Evolutionary conservation across 2,888 invertebrate species (phyloP).

Genomic region (Laspeyria flexula): DNA sequence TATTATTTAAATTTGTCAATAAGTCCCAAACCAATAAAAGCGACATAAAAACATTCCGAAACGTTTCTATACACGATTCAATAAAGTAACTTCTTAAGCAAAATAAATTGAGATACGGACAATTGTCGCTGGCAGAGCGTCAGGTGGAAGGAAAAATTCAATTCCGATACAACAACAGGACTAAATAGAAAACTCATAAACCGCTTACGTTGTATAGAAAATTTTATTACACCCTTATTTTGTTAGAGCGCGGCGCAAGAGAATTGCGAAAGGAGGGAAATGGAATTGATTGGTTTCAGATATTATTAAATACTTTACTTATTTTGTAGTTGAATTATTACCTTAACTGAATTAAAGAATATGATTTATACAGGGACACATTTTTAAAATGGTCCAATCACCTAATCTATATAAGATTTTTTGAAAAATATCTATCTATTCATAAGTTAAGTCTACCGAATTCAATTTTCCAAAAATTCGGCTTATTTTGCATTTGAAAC

Average conservation of each 20-base stretch:
- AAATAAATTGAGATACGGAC: constrained; percentile 42
- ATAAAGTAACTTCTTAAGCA: constrained; percentile 31
- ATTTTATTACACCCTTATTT: constrained; percentile 54
- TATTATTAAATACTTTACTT: no score
- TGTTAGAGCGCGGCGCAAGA: constrained; percentile 13
- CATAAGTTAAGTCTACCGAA: no score
- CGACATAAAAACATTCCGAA: constrained; percentile 15
- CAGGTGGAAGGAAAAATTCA: constrained; percentile 53
- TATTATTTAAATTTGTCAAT: constrained; percentile 11
- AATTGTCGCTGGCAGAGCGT: constrained; percentile 35
- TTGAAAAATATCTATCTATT: no score
- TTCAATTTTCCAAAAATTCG: no score
- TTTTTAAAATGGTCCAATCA: no score
- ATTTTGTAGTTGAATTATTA: no score
- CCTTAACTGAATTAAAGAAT: no score
- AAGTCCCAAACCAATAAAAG: constrained; percentile 24
- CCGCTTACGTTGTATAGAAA: constrained; percentile 58
- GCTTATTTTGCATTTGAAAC: no score
- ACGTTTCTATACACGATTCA: constrained; percentile 31
- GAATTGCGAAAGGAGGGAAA: no score
- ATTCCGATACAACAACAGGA: constrained; percentile 48
- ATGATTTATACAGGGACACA: no score
- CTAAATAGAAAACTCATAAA: constrained; percentile 66
- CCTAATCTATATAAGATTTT: no score
- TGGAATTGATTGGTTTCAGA: background rate